These are phyloP conservation scores for Clarias batrachus DNA, from an alignment of 2,113 vertebrate species.

Conservation along the genomic window DNA sequence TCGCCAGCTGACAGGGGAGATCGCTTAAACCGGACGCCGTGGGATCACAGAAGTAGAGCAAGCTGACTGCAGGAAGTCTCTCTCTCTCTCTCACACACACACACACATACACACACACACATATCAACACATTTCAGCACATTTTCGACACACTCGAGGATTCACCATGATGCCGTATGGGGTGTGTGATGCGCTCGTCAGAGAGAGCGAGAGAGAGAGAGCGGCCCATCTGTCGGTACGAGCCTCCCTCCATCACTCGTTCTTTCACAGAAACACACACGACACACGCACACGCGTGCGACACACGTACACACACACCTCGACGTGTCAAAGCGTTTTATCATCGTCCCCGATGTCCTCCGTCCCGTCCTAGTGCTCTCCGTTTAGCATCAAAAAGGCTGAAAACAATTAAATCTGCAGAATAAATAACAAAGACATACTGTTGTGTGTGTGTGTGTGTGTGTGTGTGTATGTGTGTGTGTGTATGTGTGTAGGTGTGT, in stretches of 20 bases:
- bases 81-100: background rate
- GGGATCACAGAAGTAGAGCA: background rate
- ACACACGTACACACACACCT: conserved; percentile 22
- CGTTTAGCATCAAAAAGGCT: background rate
- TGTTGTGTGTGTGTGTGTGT: conserved; percentile 6
- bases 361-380: conserved; percentile 11
- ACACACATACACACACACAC: background rate
- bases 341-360: conserved; percentile 28
- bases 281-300: conserved; percentile 5
- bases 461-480: background rate
- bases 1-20: background rate
- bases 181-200: conserved; percentile 29
- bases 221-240: conserved; percentile 48
- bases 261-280: conserved; percentile 36
- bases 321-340: conserved; percentile 39
- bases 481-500: conserved; percentile 3
- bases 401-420: no score
- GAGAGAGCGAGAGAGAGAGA: background rate
- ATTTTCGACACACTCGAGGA: conserved; percentile 23
- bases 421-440: no score
- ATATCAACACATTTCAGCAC: background rate
- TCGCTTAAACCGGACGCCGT: background rate
- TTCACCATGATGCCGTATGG: conserved; percentile 17
- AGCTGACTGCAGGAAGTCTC: background rate
- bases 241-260: conserved; percentile 34